These are phyloP conservation scores for Meles meles DNA, from an alignment of 2,113 vertebrate genomes.

Conservation along the genomic window DNA sequence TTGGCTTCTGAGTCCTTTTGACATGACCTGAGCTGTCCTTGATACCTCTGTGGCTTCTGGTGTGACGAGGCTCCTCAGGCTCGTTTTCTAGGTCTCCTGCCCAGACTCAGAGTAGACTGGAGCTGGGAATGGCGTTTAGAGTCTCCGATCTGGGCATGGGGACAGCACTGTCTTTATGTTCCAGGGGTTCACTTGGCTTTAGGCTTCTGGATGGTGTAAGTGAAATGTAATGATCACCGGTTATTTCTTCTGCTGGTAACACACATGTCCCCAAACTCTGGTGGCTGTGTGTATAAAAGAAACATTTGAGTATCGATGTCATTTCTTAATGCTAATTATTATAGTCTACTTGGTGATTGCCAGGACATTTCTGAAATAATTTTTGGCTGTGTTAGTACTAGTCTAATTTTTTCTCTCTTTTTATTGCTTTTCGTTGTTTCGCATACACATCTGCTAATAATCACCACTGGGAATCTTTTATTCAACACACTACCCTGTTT, in stretches of 20 bases:
- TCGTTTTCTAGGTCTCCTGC: neutral
- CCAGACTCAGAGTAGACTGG: neutral
- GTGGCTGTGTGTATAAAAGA: neutral
- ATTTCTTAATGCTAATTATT: neutral
- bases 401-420: neutral
- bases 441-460: neutral
- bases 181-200: neutral
- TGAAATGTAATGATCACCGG: neutral
- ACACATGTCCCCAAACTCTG: neutral
- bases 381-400: neutral
- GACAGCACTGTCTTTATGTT: neutral
- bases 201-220: neutral
- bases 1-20: neutral
- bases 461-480: neutral
- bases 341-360: neutral
- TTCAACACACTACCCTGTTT: neutral
- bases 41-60: neutral
- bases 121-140: neutral
- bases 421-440: neutral
- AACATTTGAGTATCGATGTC: neutral
- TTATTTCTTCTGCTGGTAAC: neutral
- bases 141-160: neutral
- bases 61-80: neutral
- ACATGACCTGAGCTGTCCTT: fast-evolving
- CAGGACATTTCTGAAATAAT: neutral